Evolutionary conservation across 2,113 vertebrate species (phyloP).

Genomic region (Chrysemys picta): DNA sequence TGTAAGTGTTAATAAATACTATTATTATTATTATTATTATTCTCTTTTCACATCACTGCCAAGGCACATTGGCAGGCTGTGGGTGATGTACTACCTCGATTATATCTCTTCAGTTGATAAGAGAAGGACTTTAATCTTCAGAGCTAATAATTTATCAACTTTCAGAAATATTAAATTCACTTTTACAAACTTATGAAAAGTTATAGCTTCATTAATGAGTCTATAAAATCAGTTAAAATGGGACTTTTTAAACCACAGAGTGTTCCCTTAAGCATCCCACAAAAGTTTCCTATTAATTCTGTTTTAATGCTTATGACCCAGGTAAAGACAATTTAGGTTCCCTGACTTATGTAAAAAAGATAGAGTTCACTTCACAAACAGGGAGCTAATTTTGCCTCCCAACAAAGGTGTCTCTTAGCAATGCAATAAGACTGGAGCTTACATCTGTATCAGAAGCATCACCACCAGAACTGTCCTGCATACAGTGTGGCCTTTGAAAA

Average conservation of each 20-base stretch:
- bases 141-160: neutral
- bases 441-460: conserved; percentile 89
- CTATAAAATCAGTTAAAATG: neutral
- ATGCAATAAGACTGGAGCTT: conserved; percentile 55
- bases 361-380: neutral
- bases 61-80: neutral
- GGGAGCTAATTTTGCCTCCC: neutral
- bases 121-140: neutral
- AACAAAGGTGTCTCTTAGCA: neutral
- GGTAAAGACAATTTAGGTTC: neutral
- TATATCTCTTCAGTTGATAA: neutral
- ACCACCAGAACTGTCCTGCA: conserved; percentile 75
- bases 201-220: neutral
- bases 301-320: neutral
- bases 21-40: neutral
- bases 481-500: conserved; percentile 67
- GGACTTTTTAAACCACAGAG: neutral
- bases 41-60: neutral
- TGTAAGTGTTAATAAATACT: neutral
- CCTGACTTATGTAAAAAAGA: neutral
- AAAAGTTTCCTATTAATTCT: neutral
- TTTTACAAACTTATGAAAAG: neutral
- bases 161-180: neutral
- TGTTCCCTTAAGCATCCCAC: neutral
- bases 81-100: neutral